Evolutionary conservation across 2,888 invertebrate genomes (phyloP), one percentile per base, ranked within the genome.

Genomic region (Rhyacophila evoluta): DNA sequence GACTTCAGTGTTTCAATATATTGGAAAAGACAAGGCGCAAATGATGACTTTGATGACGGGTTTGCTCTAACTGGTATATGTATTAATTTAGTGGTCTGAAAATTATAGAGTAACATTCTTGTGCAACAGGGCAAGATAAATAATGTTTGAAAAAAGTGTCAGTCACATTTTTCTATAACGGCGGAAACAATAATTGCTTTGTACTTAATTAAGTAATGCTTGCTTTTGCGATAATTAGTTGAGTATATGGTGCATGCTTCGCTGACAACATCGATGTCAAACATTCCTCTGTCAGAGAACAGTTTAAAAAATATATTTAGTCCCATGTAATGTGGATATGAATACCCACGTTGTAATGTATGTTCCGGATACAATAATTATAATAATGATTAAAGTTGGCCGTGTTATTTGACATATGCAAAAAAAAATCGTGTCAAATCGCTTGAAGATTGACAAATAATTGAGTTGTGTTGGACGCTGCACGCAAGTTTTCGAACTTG

Each of bases 281-380:
- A 19, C 55, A 55, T 55, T 55, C 25, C 19, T 12, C 15, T 8
- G 1, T 19, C 6, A 19, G 19, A 12, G 19, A 55, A 55, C 4
- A 2, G 29, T 33, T 33, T 33, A 33, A 55, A 41, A 55, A 25
- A 55, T 41, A 38, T n/a, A 33, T 33, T 33, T 33, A 33, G 4
- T 33, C 6, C 6, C 29, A 33, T 33, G 6, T n/a, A n/a, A n/a
- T n/a, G n/a, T n/a, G n/a, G n/a, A n/a, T n/a, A n/a, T n/a, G 29
- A 4, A 33, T 33, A 33, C 29, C 2, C 6, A 8, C 25, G 55
- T 25, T 6, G 15, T 2, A 33, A 33, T 55, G 19, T 19, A 19
- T 55, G 19, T 55, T 55, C 55, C 55, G 55, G 55, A 55, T 55
- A 25, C 25, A 55, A 15, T 55, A 55, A 55, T 55, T 55, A 55